Evolutionary conservation across 1,140 invertebrate species (phyloP).

Genomic region (Thaumetopoea pityocampa): DNA sequence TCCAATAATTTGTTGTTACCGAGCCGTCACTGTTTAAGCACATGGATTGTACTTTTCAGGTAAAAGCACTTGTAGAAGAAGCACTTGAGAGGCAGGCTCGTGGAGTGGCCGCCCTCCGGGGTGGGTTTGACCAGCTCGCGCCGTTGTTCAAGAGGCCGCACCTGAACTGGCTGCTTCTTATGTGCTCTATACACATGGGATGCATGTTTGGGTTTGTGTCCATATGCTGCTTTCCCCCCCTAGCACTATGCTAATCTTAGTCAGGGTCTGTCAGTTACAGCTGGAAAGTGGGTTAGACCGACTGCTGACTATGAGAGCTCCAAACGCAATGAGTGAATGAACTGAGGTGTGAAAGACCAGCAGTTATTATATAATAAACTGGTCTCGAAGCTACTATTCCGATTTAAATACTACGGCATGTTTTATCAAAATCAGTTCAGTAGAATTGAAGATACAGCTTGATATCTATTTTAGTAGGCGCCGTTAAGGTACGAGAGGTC

Average conservation of each 20-base stretch:
- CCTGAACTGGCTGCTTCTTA: constrained; percentile 51
- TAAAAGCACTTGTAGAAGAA: constrained; percentile 62
- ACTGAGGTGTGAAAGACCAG: no score
- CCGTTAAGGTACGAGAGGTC: no score
- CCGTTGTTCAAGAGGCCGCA: constrained; percentile 64
- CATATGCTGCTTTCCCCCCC: no score
- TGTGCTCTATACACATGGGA: constrained; percentile 61
- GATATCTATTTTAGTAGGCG: no score
- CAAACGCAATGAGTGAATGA: no score
- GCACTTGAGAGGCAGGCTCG: constrained; percentile 45
- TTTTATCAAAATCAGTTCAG: no score
- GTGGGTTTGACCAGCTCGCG: constrained; percentile 63
- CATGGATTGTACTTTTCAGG: constrained; percentile 26
- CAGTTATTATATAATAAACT: no score
- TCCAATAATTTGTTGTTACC: neutral
- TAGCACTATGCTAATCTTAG: neutral
- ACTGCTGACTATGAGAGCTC: no score
- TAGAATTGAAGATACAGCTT: no score
- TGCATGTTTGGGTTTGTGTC: constrained; percentile 74
- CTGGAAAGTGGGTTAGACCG: neutral
- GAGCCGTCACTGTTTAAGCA: neutral
- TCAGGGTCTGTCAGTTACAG: neutral
- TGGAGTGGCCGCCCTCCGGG: constrained; percentile 62
- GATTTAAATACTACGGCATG: no score
- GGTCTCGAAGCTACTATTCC: no score